Base-by-base conservation (phyloP, 1,140 invertebrate genomes). In the Leptinotarsa texana region DNA sequence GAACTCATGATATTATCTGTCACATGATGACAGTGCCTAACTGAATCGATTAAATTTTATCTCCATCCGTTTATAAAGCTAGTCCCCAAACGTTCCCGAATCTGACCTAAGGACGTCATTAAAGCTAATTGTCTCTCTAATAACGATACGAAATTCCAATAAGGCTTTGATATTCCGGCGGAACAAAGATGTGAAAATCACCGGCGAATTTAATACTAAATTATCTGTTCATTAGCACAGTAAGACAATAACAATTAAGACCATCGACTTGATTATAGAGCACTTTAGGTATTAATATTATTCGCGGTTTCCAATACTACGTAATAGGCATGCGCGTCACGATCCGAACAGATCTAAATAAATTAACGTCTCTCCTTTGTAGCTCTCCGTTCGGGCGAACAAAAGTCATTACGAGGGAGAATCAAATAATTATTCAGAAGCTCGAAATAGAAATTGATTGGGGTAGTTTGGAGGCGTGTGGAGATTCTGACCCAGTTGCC, bases 111-210 rank as follows among this genome's bases (percentile, higher is more conserved):
- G 51, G 51, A 57, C 51, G 15, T 13, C 51, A 57, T 57, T 57
- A 57, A 15, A 57, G 51, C 51, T 18, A 57, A 57, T 57, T 57
- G 51, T 57, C 51, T 17, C n/a, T 57, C 15, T 57, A 57, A 57
- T 57, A 57, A 57, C 51, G 51, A 57, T 57, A 57, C 51, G 51
- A 18, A 15, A n/a, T 57, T 13, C 51, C 51, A 57, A 57, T 57
- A 57, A 57, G 51, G 51, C 15, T 57, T 57, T 18, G 51, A 57
- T 57, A 57, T 57, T 57, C 13, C 51, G 51, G 51, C 51, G 51
- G 51, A 57, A 57, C 51, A 57, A 57, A 57, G 51, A 57, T 57
- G 51, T 57, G 51, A 57, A 57, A 57, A 57, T 57, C 51, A 57
- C 51, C 51, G 51, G 4, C 51, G 51, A 57, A 42, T 57, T 57